Percentiles rank a stretch among this genome's conserved stretches.
Evolutionary conservation across 2,888 invertebrate species (phyloP).

Genomic region (Eulithis prunata): DNA sequence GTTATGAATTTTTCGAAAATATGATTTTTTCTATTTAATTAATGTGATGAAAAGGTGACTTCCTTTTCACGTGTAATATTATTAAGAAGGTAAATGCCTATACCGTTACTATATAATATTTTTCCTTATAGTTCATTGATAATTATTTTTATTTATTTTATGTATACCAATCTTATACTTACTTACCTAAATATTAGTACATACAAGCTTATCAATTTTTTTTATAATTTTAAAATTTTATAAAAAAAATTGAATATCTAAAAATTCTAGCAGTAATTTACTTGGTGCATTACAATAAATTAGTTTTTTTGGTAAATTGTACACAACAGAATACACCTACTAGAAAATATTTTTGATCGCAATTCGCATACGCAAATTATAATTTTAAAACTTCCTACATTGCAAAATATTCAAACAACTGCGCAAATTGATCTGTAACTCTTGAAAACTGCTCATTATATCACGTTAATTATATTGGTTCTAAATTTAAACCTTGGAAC

Average conservation of each 20-base stretch:
- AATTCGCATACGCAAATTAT: constrained; percentile 1
- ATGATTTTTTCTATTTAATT: constrained; percentile 27
- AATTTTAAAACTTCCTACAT: constrained; percentile 1
- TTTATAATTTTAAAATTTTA: too few species aligned
- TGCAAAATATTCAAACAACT: constrained; percentile 25
- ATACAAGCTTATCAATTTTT: too few species aligned
- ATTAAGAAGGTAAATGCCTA: constrained; percentile 3
- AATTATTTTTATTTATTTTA: too few species aligned
- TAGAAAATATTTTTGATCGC: not conserved
- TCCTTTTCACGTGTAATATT: constrained; percentile 15
- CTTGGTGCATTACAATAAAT: too few species aligned
- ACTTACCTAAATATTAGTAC: too few species aligned
- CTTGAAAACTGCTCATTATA: constrained; percentile 48
- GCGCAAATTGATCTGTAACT: constrained; percentile 35
- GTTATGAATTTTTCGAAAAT: constrained; percentile 30
- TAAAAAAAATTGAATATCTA: too few species aligned
- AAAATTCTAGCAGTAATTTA: too few species aligned
- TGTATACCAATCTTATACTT: too few species aligned
- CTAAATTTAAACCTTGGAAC: constrained; percentile 59
- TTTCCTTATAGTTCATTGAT: too few species aligned
- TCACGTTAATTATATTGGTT: constrained; percentile 60
- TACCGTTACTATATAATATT: not conserved
- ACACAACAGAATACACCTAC: too few species aligned
- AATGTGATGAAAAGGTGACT: constrained; percentile 24
- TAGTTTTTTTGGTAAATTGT: too few species aligned